phyloP scores from a whole-genome alignment of 2,797 vertebrate species.

The Sebastes oblongus region DNA sequence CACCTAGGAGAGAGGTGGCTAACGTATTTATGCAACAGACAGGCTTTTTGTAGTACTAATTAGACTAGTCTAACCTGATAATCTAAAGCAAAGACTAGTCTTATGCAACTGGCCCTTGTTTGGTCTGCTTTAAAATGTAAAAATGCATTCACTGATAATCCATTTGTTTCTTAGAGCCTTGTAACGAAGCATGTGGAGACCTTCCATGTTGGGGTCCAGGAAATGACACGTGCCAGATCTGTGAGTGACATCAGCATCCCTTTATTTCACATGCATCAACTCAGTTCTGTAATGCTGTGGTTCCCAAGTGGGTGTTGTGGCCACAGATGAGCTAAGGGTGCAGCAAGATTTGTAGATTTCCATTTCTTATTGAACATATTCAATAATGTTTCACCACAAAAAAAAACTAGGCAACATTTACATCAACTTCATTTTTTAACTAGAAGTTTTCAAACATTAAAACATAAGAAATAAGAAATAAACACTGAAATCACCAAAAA shows the following conservation, averaged over 20 bases:
- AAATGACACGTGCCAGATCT: conserved; percentile 87
- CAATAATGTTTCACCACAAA: background rate
- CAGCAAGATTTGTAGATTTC: background rate
- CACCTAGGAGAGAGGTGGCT: background rate
- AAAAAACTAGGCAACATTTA: background rate
- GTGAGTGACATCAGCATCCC: conserved; percentile 77
- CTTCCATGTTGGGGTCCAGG: conserved; percentile 89
- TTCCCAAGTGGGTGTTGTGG: background rate
- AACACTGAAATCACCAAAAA: background rate
- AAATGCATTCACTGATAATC: background rate
- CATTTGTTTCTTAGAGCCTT: conserved; percentile 76
- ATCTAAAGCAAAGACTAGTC: background rate
- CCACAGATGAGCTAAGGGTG: background rate
- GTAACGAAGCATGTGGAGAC: conserved; percentile 83
- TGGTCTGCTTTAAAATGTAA: background rate
- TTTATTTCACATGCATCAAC: background rate
- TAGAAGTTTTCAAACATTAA: background rate
- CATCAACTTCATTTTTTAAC: background rate
- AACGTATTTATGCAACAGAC: background rate
- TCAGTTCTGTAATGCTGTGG: background rate
- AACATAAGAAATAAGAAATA: background rate
- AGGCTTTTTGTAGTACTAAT: background rate
- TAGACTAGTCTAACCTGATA: background rate
- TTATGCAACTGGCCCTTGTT: background rate
- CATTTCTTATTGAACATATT: background rate